Conservation (phyloP, 2,113 vertebrate genomes). For the Osmerus eperlanus region DNA sequence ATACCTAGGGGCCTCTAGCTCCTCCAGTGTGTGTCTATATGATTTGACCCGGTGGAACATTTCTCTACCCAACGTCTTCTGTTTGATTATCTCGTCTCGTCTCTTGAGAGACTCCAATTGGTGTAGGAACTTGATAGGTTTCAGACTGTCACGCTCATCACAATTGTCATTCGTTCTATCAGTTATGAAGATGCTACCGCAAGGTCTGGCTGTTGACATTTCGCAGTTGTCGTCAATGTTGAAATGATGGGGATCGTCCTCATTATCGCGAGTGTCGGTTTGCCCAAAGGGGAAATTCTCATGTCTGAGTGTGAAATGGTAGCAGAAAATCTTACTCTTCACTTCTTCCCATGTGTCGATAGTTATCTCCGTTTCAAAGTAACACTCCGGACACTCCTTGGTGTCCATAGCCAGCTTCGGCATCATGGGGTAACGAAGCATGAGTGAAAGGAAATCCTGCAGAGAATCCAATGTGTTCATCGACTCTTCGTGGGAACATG, state of each 20-base stretch:
- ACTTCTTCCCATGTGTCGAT: background rate
- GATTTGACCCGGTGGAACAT: background rate
- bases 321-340: background rate
- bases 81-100: background rate
- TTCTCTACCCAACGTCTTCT: background rate
- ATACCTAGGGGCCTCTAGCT: background rate
- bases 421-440: background rate
- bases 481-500: background rate
- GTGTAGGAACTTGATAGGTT: background rate
- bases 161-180: background rate
- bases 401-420: background rate
- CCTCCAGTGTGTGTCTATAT: background rate
- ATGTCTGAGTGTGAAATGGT: constrained; percentile 1
- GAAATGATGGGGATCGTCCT: background rate
- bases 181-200: background rate
- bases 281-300: background rate
- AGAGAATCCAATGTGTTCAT: background rate
- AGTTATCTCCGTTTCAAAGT: background rate
- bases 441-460: background rate
- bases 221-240: background rate
- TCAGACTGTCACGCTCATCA: background rate
- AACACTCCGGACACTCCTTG: background rate
- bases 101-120: background rate
- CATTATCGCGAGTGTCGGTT: background rate
- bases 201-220: background rate